These are phyloP conservation scores for Leptopilina drosophilae DNA, from an alignment of 2,888 invertebrate genomes.

Conservation along the genomic window DNA sequence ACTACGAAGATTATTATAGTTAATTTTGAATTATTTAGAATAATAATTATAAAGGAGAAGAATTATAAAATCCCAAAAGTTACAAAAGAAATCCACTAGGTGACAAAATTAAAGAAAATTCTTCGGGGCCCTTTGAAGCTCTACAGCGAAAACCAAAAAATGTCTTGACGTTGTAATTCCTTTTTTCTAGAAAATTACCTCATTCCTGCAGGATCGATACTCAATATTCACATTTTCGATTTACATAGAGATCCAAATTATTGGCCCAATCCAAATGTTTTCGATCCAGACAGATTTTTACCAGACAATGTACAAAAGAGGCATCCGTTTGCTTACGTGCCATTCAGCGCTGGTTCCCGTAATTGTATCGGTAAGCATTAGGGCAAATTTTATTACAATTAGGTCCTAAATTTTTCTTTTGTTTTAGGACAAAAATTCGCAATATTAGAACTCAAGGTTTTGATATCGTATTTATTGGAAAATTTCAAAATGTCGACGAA, in stretches of 20 bases:
- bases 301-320: constrained; percentile 76
- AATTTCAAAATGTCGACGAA: constrained; percentile 57
- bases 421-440: constrained; percentile 55
- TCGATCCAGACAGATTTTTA: constrained; percentile 79
- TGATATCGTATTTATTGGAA: constrained; percentile 53
- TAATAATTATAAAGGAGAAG: no score
- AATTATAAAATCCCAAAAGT: no score
- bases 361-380: constrained; percentile 71
- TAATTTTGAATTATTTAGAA: no score
- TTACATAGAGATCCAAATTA: constrained; percentile 77
- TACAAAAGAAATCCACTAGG: no score
- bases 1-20: no score
- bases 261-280: constrained; percentile 78
- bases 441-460: constrained; percentile 56
- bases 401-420: no score
- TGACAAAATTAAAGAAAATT: no score
- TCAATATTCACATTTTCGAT: constrained; percentile 71
- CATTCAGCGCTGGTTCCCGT: constrained; percentile 77
- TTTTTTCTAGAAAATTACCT: constrained; percentile 66
- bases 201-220: constrained; percentile 72
- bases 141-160: no score
- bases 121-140: no score
- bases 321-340: constrained; percentile 81
- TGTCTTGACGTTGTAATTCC: no score
- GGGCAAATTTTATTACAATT: no score